A percentile compares a stretch with the other conserved stretches of the same genome.
Conservation (phyloP, 2,888 invertebrate genomes). For the Dryobota labecula region DNA sequence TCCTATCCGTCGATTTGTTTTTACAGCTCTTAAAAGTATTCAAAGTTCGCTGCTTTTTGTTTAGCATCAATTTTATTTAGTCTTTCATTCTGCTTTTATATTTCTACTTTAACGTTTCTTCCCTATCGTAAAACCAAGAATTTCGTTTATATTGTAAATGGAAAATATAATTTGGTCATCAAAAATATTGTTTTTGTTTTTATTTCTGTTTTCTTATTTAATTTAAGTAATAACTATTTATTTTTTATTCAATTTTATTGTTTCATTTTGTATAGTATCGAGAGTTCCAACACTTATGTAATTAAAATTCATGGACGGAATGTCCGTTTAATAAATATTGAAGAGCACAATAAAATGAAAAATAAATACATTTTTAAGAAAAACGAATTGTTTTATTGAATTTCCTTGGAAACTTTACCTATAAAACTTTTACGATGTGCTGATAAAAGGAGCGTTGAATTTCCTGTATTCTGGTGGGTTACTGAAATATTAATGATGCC, state of each 20-base stretch:
- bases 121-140: constrained; percentile 59
- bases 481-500: background rate
- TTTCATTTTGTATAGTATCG: constrained; percentile 80
- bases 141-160: constrained; percentile 61
- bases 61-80: constrained; percentile 63
- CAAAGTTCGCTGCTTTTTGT: constrained; percentile 55
- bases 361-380: constrained; percentile 89
- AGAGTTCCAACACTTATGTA: constrained; percentile 82
- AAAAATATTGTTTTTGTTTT: constrained; percentile 72
- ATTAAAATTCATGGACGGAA: constrained; percentile 79
- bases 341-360: constrained; percentile 90
- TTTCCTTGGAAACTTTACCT: background rate
- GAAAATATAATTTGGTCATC: constrained; percentile 67
- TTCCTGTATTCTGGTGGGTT: background rate
- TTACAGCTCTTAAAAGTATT: constrained; percentile 61
- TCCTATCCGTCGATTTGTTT: constrained; percentile 61
- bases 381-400: constrained; percentile 64
- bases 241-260: constrained; percentile 78
- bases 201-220: constrained; percentile 67
- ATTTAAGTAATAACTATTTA: constrained; percentile 77
- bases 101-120: constrained; percentile 47
- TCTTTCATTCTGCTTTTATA: constrained; percentile 54
- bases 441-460: background rate
- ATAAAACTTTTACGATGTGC: background rate
- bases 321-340: constrained; percentile 86